A percentile compares a stretch with the other conserved stretches of the same genome.
Evolutionary conservation across 2,113 vertebrate species (phyloP).

Genomic region (Gobio gobio): DNA sequence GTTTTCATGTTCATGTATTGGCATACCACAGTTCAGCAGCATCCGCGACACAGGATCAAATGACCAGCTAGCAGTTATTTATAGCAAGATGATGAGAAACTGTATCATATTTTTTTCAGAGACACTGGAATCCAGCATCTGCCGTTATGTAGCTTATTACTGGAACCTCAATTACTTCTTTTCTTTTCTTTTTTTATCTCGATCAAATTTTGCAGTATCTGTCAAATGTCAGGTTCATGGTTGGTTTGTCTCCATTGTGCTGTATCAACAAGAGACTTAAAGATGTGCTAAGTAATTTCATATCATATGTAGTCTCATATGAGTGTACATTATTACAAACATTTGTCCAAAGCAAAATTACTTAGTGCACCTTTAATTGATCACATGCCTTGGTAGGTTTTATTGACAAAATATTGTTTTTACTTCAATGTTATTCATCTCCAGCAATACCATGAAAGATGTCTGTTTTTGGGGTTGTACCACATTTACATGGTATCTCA

Average conservation of each 20-base stretch:
- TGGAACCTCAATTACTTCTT: neutral
- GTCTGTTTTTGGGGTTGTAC: conserved; percentile 33
- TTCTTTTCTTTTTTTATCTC: conserved; percentile 13
- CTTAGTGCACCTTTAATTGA: neutral
- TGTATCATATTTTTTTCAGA: conserved; percentile 6
- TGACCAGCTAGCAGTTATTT: conserved; percentile 20
- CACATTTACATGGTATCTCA: neutral
- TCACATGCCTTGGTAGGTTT: neutral
- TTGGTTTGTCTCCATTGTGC: conserved; percentile 8
- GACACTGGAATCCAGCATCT: conserved; percentile 25
- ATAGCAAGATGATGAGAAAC: conserved; percentile 7
- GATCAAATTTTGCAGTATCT: neutral
- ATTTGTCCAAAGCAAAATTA: neutral
- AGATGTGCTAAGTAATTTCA: neutral
- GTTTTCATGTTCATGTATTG: conserved; percentile 8
- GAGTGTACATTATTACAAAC: neutral
- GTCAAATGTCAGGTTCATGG: neutral
- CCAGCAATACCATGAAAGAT: conserved; percentile 58
- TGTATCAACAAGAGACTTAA: neutral
- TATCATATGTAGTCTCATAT: neutral
- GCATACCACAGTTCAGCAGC: neutral
- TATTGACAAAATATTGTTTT: neutral
- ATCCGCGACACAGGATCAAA: conserved; percentile 13
- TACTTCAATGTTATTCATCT: conserved; percentile 8
- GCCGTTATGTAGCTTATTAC: conserved; percentile 43